Conservation (phyloP, 2,888 invertebrate genomes). For the Aromia moschata region DNA sequence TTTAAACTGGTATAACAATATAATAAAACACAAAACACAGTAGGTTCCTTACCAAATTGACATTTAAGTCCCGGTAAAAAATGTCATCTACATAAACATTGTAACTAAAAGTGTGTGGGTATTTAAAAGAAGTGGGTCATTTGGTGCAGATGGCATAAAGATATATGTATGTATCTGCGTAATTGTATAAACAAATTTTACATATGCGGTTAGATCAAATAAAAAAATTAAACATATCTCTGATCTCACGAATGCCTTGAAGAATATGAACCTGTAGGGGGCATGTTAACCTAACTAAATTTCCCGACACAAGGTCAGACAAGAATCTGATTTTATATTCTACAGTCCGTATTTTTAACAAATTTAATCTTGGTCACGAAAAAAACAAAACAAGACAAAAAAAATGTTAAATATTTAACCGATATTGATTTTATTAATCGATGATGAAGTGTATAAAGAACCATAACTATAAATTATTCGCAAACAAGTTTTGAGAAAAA, state of each 20-base stretch:
- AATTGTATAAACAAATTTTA: not conserved
- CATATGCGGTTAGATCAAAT: not conserved
- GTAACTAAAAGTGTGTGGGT: slow-evolving; percentile 16
- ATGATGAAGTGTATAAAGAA: no score
- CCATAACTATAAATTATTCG: no score
- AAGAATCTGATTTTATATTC: not conserved
- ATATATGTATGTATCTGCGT: no score
- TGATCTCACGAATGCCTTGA: not conserved
- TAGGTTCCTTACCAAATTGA: slow-evolving; percentile 4
- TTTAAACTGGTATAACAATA: not conserved
- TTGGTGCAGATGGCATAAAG: slow-evolving; percentile 5
- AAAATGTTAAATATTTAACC: no score
- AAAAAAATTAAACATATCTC: not conserved
- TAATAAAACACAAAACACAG: slow-evolving; percentile 6
- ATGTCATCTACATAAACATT: not conserved
- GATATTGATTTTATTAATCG: no score
- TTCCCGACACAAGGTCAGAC: no score
- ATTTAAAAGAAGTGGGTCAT: slow-evolving; percentile 12
- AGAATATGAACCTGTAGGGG: no score
- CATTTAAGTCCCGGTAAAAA: slow-evolving; percentile 17
- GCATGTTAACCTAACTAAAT: no score
- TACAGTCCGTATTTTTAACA: not conserved
- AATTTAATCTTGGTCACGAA: no score
- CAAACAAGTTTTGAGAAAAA: no score
- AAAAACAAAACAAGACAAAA: no score